Base-by-base conservation (phyloP, 2,888 invertebrate genomes). In the Ernsta delagoae region DNA sequence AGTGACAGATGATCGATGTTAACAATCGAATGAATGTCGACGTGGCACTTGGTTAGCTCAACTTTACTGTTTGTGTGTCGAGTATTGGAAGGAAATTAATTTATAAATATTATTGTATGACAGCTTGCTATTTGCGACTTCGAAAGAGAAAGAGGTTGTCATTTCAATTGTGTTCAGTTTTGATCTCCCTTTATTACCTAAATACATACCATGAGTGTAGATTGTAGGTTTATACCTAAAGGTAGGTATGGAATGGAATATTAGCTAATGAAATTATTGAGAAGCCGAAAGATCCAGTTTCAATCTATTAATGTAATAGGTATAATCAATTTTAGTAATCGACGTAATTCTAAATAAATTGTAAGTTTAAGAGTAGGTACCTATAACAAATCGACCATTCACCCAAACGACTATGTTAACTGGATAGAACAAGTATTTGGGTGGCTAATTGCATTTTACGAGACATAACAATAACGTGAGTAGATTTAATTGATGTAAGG, bases 1-100 rank as follows among this genome's bases (percentile, higher is more conserved):
- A 72, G 71, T 79, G 84, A 83, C 85, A 82, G 78, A 78, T 85
- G 83, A 86, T 85, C 78, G 79, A 83, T 85, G 79, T 75, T 72
- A 69, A 75, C 76, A 75, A 77, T 76, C 73, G 69, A 62, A 77
- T 53, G 71, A 72, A 72, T 74, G 72, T 71, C 65, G 48, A 59
- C 48, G 45, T 54, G 39, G 48, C 59, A 50, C 48, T 59, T 53
- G 34, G 59, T 41, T 59, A 65, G 36, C 60, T 41, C 45, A 16
- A n/a, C n/a, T n/a, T n/a, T n/a, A 59, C n/a, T 45, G 60, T 60
- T 67, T 60, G 60, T 67, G 43, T 67, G 66, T 67, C 66, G 60
- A 59, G 59, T 67, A 67, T 61, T 67, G 34, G 41, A 60, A 60
- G 54, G 54, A 67, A 60, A 67, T 67, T 61, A 67, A 67, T 67